Base-by-base conservation (phyloP, 2,113 vertebrate genomes). In the Anhinga anhinga region DNA sequence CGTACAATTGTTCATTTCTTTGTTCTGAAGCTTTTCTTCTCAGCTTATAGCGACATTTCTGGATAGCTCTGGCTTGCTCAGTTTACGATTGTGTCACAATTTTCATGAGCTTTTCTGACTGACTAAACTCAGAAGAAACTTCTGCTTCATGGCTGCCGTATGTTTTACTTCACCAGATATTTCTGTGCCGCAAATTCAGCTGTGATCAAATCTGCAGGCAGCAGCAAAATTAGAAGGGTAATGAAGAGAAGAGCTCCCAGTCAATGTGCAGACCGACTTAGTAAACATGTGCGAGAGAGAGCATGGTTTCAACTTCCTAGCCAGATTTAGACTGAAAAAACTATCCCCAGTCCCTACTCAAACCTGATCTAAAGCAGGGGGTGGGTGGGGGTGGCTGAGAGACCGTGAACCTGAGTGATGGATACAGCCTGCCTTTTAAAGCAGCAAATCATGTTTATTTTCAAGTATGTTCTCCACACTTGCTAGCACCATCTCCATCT, bases 1-100 rank as follows among this genome's bases (percentile, higher is more conserved):
- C 94, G 94, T 50, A n/a, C 88, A 83, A 84, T 96, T 96, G 79
- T 95, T 95, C 73, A 76, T 73, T 83, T 78, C 59, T 78, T 88
- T 96, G 76, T 93, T 94, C 80, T 52, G 76, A 90, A 71, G 27
- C 42, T 38, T 90, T 94, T 92, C 30, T 82, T 70, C 71, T 91
- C 17, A 1, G 85, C 4, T 3, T 11, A 20, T 26, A 83, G 70
- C 1, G 12, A 83, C 86, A 66, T 90, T 93, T 95, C 86, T 90
- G 90, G 86, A 83, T 83, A 92, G 80, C 38, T 93, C 88, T 90
- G 88, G 42, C 59, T 94, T 55, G 56, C 79, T 90, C 25, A 44
- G n/a, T 29, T 72, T 69, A 82, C 61, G 49, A 82, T 76, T 61
- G 29, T 74, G 59, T 74, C 76, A 50, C 63, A 66, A 26, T 88